Evolutionary conservation across 1,140 invertebrate species (phyloP).

Genomic region (Riptortus pedestris): DNA sequence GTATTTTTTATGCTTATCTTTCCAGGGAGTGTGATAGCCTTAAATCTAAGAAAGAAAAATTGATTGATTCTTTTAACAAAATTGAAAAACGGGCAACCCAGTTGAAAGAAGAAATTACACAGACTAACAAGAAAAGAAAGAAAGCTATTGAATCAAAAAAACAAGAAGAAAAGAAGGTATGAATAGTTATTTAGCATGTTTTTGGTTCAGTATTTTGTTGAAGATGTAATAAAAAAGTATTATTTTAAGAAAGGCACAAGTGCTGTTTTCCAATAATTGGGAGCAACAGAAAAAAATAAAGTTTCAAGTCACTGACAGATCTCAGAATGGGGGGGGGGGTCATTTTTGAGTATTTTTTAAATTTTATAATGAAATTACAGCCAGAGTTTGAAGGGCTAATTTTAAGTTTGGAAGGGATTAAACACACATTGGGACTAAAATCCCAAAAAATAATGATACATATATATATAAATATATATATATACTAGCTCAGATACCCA

Average conservation of each 20-base stretch:
- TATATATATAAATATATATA: too few relatives aligned
- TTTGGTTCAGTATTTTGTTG: not conserved
- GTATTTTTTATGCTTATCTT: too few relatives aligned
- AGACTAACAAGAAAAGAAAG: conserved; percentile 55
- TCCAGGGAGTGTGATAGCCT: conserved; percentile 40
- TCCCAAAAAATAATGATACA: too few relatives aligned
- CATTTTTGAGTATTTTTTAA: not conserved
- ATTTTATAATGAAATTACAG: not conserved
- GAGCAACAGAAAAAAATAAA: too few relatives aligned
- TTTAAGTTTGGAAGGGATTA: too few relatives aligned
- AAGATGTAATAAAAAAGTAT: not conserved
- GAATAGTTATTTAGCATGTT: conserved; percentile 4
- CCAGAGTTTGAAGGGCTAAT: not conserved
- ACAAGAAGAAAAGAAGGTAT: conserved; percentile 35
- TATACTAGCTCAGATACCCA: too few relatives aligned
- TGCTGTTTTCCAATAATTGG: not conserved
- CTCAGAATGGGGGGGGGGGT: too few relatives aligned
- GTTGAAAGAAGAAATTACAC: conserved; percentile 48
- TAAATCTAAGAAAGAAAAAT: conserved; percentile 37
- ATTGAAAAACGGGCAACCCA: conserved; percentile 48
- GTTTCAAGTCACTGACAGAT: too few relatives aligned
- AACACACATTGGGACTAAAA: too few relatives aligned
- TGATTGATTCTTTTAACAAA: conserved; percentile 37
- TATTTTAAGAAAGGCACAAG: not conserved
- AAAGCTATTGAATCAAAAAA: conserved; percentile 47